Evolutionary conservation across 2,888 invertebrate genomes (phyloP), one percentile per base, ranked within the genome.

Genomic region (Lepidocyrtoides sp.): DNA sequence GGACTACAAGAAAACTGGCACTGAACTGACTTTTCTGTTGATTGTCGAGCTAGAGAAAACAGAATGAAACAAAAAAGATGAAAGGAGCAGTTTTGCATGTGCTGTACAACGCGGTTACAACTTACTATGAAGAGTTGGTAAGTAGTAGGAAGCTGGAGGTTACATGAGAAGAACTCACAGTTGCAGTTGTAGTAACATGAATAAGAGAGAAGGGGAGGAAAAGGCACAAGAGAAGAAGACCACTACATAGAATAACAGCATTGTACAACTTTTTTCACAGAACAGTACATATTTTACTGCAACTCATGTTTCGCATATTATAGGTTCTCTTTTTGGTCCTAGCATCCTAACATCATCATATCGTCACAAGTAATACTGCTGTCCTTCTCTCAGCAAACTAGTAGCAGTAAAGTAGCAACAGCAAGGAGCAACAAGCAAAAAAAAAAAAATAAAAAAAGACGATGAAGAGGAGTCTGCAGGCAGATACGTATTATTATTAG

Each of bases 11-110:
- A 57, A 89, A 91, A 88, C 91, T 91, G 87, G 83, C 88, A 91
- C 91, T 83, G 51, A 79, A 77, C 91, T 91, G 91, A 88, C 84
- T 91, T 88, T 87, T 89, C 88, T 84, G 63, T 79, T 91, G 91
- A 91, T 91, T 91, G 88, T 88, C 82, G 69, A 83, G 88, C 79
- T 57, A 48, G 88, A 89, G 91, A 91, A 91, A 84, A 69, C 69
- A 72, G 88, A 91, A 91, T 91, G 91, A 91, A 91, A 88, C 91
- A 91, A 91, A 91, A 91, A 82, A 87, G 87, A 66, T 57, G 77
- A 83, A 84, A 91, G 69, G 83, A n/a, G n/a, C n/a, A 88, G 91
- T 91, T 91, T 91, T 91, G 91, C 91, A 91, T 88, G 91, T 82
- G 77, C 23, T 60, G 41, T 63, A 82, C 41, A 82, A 60, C 14